Conservation (phyloP, 2,797 vertebrate species). For the Cuculus canorus region DNA sequence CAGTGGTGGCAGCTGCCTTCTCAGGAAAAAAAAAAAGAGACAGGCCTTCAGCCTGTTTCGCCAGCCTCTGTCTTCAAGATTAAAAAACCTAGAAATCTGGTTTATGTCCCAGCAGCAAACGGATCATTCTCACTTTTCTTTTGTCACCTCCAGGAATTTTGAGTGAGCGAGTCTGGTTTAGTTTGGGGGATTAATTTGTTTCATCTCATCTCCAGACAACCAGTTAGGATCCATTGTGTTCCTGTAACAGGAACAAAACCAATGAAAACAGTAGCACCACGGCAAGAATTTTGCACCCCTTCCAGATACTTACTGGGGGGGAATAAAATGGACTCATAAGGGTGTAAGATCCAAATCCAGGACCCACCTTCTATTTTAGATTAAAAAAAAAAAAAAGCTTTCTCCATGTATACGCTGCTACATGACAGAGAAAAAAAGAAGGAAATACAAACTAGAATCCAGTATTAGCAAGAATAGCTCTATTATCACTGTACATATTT, state of each 20-base stretch:
- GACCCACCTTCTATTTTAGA: not conserved
- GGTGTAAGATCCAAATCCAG: not conserved
- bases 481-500: constrained; percentile 35
- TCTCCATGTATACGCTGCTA: not conserved
- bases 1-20: not conserved
- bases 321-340: not conserved
- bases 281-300: not conserved
- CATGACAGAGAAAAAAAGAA: not conserved
- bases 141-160: not conserved
- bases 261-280: constrained; percentile 29
- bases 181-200: not conserved
- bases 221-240: not conserved
- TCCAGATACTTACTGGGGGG: not conserved
- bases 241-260: not conserved
- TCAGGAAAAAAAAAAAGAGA: not conserved
- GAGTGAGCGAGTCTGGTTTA: rapidly evolving
- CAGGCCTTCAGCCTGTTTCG: not conserved
- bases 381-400: not conserved
- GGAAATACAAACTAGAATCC: not conserved
- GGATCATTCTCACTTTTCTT: not conserved
- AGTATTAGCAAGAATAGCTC: constrained; percentile 59
- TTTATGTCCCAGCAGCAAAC: not conserved
- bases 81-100: not conserved
- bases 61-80: not conserved
- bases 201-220: not conserved